Evolutionary conservation across 2,888 invertebrate genomes (phyloP).

Genomic region (Caenorhabditis sp.): DNA sequence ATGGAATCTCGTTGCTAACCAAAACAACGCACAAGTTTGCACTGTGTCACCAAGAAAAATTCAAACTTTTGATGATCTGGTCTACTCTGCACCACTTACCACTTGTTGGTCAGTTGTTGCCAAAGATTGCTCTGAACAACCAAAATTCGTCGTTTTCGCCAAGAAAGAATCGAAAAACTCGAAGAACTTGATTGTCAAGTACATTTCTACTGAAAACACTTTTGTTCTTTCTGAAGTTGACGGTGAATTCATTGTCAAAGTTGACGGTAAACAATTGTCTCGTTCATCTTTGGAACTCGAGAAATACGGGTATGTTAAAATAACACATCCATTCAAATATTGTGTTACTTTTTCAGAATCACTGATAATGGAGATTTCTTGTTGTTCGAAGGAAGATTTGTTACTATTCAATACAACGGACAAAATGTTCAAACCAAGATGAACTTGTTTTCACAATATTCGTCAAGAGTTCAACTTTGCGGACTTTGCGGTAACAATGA

Average conservation of each 20-base stretch:
- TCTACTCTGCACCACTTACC: slow-evolving; percentile 62
- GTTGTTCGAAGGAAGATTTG: slow-evolving; percentile 43
- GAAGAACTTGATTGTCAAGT: slow-evolving; percentile 63
- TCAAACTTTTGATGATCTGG: slow-evolving; percentile 68
- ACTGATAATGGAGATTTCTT: slow-evolving; percentile 34
- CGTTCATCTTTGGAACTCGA: slow-evolving; percentile 16
- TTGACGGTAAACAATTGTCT: slow-evolving; percentile 46
- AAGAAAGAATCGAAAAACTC: slow-evolving; percentile 57
- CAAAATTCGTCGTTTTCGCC: slow-evolving; percentile 71
- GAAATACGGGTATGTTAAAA: slow-evolving; percentile 16
- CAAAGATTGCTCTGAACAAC: slow-evolving; percentile 71
- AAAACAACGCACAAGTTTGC: slow-evolving; percentile 5
- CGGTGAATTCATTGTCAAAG: slow-evolving; percentile 35
- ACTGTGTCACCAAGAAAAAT: slow-evolving; percentile 21
- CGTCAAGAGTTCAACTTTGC: slow-evolving; percentile 55
- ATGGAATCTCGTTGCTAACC: slow-evolving; percentile 18
- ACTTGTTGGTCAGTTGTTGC: slow-evolving; percentile 72
- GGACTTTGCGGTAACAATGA: slow-evolving; percentile 70
- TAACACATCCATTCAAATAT: neutral
- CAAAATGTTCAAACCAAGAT: slow-evolving; percentile 53
- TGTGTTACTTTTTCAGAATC: slow-evolving; percentile 31
- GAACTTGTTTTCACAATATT: neutral
- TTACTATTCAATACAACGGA: slow-evolving; percentile 58
- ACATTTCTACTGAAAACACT: slow-evolving; percentile 35
- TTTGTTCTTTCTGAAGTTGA: slow-evolving; percentile 31